Percentiles rank a stretch among this genome's conserved stretches.
phyloP scores from a whole-genome alignment of 2,888 invertebrate genomes.

The Amphipoea oculea region DNA sequence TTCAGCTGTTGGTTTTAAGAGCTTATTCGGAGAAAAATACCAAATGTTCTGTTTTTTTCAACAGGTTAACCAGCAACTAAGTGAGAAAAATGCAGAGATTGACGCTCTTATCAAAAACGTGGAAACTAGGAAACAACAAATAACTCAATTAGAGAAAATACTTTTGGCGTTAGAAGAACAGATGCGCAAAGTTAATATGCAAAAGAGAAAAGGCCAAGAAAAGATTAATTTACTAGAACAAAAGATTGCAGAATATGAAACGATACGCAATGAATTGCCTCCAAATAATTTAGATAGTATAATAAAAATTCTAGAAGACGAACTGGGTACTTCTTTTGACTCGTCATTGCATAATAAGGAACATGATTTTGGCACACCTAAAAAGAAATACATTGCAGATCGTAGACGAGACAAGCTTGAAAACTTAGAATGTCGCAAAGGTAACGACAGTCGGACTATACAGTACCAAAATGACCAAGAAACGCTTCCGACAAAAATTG shows the following conservation, averaged over 20 bases:
- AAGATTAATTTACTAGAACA: conserved; percentile 76
- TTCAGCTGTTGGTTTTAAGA: background rate
- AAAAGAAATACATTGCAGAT: conserved; percentile 64
- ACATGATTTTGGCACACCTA: conserved; percentile 56
- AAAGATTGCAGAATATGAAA: conserved; percentile 76
- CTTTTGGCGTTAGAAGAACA: conserved; percentile 84
- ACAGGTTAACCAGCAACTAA: conserved; percentile 78
- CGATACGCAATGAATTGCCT: conserved; percentile 71
- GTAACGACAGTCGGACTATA: conserved; percentile 51
- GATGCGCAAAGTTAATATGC: conserved; percentile 72
- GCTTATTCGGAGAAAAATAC: background rate
- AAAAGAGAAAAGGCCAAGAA: conserved; percentile 79
- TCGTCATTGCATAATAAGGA: conserved; percentile 56
- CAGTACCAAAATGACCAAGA: conserved; percentile 67
- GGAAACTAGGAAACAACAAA: conserved; percentile 78
- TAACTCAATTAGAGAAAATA: conserved; percentile 83
- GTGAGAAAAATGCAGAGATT: conserved; percentile 82
- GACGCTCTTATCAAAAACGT: conserved; percentile 75
- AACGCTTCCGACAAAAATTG: conserved; percentile 73
- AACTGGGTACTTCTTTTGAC: conserved; percentile 77
- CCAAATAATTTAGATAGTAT: conserved; percentile 81
- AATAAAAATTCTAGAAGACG: conserved; percentile 85
- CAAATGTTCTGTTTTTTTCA: conserved; percentile 42
- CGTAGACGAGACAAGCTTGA: conserved; percentile 63
- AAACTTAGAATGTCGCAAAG: conserved; percentile 63